Conservation (phyloP, 2,888 invertebrate species). For the Cybosia mesomella region DNA sequence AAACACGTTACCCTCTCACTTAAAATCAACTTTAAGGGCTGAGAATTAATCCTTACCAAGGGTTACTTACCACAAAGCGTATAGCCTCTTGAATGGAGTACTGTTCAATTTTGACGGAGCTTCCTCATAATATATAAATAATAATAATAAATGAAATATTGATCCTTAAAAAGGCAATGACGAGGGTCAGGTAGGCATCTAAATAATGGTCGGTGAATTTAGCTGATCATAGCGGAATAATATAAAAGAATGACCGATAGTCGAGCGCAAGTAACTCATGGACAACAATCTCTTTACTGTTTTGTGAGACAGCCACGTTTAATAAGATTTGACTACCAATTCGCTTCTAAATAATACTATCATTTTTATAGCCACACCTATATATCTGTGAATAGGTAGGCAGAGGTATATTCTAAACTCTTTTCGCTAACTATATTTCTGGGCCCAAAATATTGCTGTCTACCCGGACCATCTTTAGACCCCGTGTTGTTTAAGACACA, state of each 20-base stretch:
- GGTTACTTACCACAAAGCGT: background rate
- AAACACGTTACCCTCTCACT: background rate
- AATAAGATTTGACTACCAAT: too few species aligned
- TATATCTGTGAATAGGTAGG: background rate
- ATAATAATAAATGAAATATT: conserved; percentile 1
- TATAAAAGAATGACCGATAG: background rate
- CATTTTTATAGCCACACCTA: background rate
- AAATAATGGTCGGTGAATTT: background rate
- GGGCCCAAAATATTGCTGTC: background rate
- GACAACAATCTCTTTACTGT: background rate
- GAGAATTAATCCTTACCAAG: background rate
- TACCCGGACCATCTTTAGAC: too few species aligned
- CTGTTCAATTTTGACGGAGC: background rate
- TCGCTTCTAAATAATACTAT: too few species aligned
- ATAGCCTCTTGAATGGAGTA: background rate
- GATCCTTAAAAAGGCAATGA: background rate
- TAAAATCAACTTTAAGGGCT: background rate
- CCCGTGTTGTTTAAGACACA: too few species aligned
- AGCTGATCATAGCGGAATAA: background rate
- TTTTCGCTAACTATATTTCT: background rate
- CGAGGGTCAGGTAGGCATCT: background rate
- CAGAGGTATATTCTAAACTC: background rate
- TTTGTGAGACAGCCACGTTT: background rate
- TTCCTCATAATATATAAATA: background rate
- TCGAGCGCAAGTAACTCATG: background rate